Evolutionary conservation across 2,888 invertebrate species (phyloP).

Genomic region (Tipula vernalis): DNA sequence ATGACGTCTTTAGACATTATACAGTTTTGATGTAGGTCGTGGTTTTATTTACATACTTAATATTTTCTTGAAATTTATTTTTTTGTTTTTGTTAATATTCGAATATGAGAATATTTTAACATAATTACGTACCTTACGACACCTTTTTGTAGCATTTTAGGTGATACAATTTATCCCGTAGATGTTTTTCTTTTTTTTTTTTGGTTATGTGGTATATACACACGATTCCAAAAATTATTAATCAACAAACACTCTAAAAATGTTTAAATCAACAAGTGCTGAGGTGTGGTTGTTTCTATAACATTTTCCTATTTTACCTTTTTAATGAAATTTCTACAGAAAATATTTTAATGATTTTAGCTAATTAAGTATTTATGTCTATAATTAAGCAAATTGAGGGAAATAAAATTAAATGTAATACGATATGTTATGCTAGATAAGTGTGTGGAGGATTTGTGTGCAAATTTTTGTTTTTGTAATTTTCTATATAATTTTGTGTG

Average conservation of each 20-base stretch:
- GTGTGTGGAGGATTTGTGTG: background rate
- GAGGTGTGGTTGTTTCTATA: background rate
- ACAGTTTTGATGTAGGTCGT: background rate
- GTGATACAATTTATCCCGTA: background rate
- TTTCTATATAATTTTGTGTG: too few relatives aligned
- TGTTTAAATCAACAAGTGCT: background rate
- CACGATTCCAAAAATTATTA: background rate
- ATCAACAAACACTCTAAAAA: background rate
- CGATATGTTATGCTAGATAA: background rate
- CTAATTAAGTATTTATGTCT: background rate
- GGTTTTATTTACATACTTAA: background rate
- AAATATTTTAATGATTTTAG: background rate
- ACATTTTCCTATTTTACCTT: background rate
- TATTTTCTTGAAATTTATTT: background rate
- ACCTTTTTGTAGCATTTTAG: background rate
- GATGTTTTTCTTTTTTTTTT: background rate
- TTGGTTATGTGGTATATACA: background rate
- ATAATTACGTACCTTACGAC: background rate
- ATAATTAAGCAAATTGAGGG: background rate
- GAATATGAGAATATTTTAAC: background rate
- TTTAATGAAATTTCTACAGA: background rate
- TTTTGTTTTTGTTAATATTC: background rate
- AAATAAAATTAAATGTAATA: background rate
- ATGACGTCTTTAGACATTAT: background rate
- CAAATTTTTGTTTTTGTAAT: too few relatives aligned